Conservation (phyloP, 2,888 invertebrate species). For the Aspidiotus rigidus region DNA sequence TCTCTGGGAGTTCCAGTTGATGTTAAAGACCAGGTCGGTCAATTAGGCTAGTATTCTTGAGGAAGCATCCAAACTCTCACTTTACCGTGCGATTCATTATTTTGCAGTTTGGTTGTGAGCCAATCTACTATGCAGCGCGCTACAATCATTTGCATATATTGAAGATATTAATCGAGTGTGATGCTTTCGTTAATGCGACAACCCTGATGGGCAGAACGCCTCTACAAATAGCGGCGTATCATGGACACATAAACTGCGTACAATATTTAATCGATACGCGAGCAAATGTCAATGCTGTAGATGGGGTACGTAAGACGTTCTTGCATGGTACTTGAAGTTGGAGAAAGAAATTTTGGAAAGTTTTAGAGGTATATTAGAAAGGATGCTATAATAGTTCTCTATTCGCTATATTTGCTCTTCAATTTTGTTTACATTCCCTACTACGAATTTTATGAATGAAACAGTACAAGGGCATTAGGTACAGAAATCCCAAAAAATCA, state of each 20-base stretch:
- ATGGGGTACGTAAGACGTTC: constrained; percentile 46
- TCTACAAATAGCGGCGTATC: constrained; percentile 77
- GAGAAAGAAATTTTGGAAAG: too few species aligned
- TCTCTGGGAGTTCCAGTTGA: constrained; percentile 11
- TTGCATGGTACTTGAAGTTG: too few species aligned
- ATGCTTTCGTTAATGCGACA: constrained; percentile 42
- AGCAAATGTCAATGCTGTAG: constrained; percentile 63
- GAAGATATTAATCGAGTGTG: constrained; percentile 7
- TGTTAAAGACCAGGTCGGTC: constrained; percentile 14
- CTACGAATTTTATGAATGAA: too few species aligned
- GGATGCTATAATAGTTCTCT: background rate
- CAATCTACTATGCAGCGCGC: constrained; percentile 22
- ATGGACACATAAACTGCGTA: constrained; percentile 68
- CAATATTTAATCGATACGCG: constrained; percentile 58
- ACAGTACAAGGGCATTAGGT: too few species aligned
- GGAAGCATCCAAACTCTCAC: background rate
- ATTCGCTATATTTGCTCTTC: background rate
- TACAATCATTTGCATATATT: constrained; percentile 10
- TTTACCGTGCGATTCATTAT: background rate
- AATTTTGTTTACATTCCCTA: background rate
- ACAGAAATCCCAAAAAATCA: too few species aligned
- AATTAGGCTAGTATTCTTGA: background rate
- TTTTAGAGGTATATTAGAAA: constrained; percentile 10
- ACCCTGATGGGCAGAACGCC: constrained; percentile 90
- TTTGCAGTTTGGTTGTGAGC: constrained; percentile 12